These are phyloP conservation scores for Heliconius ethilla DNA, from an alignment of 2,888 invertebrate genomes.

Conservation along the genomic window DNA sequence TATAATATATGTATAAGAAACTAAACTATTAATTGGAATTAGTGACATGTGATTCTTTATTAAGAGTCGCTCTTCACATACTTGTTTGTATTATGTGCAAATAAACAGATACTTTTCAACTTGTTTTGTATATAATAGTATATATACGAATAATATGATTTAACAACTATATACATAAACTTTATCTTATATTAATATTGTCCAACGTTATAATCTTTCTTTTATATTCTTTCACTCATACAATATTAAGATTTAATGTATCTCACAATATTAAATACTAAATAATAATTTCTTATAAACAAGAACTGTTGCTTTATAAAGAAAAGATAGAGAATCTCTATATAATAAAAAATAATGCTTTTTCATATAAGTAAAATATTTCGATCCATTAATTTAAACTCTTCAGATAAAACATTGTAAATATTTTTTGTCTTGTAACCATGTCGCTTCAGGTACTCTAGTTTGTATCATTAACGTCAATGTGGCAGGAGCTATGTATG, in stretches of 20 bases:
- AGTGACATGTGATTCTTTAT: no score
- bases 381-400: background rate
- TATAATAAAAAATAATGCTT: background rate
- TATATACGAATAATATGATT: background rate
- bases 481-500: no score
- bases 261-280: background rate
- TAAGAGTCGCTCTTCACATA: no score
- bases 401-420: conserved; percentile 1
- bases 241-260: background rate
- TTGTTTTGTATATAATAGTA: no score
- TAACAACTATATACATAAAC: conserved; percentile 13
- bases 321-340: background rate
- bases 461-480: background rate
- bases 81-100: no score
- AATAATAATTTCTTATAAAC: background rate
- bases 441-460: conserved; percentile 13
- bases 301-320: background rate
- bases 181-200: conserved; percentile 15
- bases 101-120: no score
- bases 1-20: no score
- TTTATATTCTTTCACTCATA: background rate
- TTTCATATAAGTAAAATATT: background rate
- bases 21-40: no score
- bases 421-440: background rate
- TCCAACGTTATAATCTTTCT: conserved; percentile 1